Base-by-base conservation (phyloP, 2,888 invertebrate species). In the Rhorus exstirpatorius region DNA sequence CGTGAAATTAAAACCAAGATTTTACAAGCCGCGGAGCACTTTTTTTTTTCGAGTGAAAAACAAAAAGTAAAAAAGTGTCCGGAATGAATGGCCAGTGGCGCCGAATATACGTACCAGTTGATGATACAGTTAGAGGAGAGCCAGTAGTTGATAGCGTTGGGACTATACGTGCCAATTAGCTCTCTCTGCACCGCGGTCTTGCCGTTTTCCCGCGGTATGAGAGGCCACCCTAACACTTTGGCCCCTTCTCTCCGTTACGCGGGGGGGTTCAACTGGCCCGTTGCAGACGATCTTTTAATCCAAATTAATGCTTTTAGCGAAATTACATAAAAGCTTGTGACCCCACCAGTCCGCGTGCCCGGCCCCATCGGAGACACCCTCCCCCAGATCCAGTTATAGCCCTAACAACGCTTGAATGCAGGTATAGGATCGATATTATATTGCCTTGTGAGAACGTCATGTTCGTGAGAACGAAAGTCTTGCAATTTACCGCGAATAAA, bases 221-320 rank as follows among this genome's bases (percentile, higher is more conserved):
- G n/a, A n/a, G n/a, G n/a, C n/a, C n/a, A n/a, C n/a, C n/a, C n/a
- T n/a, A n/a, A n/a, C n/a, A n/a, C n/a, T n/a, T n/a, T 55, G 53
- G 10, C 26, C 24, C 75, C 67, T 79, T 72, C 83, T 61, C 82
- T 55, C n/a, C n/a, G 77, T 82, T 83, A 61, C 83, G 79, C 72
- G 67, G 81, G 83, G 72, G 53, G 10, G 44, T 17, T 60, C 83
- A 24, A 67, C 76, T 79, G 83, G 67, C 67, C 79, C 77, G 84
- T 83, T 85, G 84, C 85, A 83, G 89, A 89, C 89, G 87, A 91
- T 90, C 90, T 89, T 91, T 90, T 90, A 90, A 91, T 91, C 90
- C 89, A 89, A 90, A 91, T 90, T 90, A 91, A 91, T 91, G 91
- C 90, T 91, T 89, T 91, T 90, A 90, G 89, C 89, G 89, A 89